These are phyloP conservation scores for Phyllostomus hastatus DNA, from an alignment of 2,113 vertebrate genomes.

Conservation along the genomic window DNA sequence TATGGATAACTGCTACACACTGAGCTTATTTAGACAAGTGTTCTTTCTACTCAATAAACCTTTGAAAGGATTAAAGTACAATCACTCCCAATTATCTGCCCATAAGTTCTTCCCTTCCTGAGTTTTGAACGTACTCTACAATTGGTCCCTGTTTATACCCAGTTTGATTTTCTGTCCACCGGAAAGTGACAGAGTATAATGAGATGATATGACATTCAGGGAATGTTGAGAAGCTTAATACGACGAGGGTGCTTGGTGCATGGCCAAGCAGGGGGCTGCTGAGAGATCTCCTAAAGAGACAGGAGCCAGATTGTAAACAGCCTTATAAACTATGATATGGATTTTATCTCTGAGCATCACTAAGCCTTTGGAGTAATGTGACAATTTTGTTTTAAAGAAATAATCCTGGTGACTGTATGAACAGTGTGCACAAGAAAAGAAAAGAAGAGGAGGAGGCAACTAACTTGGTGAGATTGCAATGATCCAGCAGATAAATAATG, in stretches of 20 bases:
- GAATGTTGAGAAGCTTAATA: background rate
- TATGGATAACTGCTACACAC: constrained; percentile 47
- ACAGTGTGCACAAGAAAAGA: background rate
- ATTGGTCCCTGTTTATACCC: background rate
- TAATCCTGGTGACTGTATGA: background rate
- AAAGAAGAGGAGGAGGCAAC: background rate
- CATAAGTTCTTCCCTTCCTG: background rate
- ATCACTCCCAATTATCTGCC: constrained; percentile 37
- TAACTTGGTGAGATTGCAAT: background rate
- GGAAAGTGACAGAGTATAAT: background rate
- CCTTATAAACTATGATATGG: background rate
- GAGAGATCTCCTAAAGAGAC: background rate
- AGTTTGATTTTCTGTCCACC: background rate
- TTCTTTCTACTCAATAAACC: constrained; percentile 64
- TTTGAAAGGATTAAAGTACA: constrained; percentile 62
- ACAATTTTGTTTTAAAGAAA: constrained; percentile 2
- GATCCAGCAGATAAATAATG: background rate
- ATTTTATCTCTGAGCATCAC: background rate
- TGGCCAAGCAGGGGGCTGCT: background rate
- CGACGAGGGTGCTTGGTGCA: background rate
- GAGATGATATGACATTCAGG: background rate
- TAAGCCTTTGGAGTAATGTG: background rate
- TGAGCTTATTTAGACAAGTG: constrained; percentile 54
- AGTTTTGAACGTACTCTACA: background rate
- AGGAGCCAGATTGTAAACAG: background rate